Conservation (phyloP, 2,797 vertebrate species). For the Notamacropus eugenii region DNA sequence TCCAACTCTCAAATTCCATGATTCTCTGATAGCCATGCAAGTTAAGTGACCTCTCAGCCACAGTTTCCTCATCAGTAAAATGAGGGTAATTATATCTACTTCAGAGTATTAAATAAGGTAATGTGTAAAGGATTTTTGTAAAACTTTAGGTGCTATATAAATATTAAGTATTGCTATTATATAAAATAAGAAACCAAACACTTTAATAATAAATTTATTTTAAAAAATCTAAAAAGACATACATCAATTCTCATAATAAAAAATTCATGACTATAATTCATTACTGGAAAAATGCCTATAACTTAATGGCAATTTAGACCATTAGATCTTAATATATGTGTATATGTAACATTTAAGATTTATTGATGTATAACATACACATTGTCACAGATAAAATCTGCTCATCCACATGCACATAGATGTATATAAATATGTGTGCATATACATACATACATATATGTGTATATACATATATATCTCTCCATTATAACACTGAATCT, state of each 20-base stretch:
- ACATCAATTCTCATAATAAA: constrained; percentile 64
- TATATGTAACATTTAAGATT: not conserved
- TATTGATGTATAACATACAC: not conserved
- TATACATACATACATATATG: not conserved
- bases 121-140: not conserved
- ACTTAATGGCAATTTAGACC: constrained; percentile 52
- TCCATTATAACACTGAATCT: not conserved
- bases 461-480: not conserved
- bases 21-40: not conserved
- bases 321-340: not conserved
- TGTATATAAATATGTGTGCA: no score
- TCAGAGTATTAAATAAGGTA: not conserved
- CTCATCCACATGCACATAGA: not conserved
- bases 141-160: not conserved
- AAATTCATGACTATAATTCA: not conserved
- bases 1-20: not conserved
- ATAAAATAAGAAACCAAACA: not conserved
- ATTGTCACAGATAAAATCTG: not conserved
- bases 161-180: not conserved
- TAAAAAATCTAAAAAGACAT: constrained; percentile 61
- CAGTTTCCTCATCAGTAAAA: not conserved
- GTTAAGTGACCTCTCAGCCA: not conserved
- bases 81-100: not conserved
- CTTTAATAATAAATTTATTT: not conserved
- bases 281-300: constrained; percentile 34